A percentile compares a stretch with the other conserved stretches of the same genome.
These are phyloP conservation scores for Melieria picta DNA, from an alignment of 2,888 invertebrate species.

Conservation along the genomic window DNA sequence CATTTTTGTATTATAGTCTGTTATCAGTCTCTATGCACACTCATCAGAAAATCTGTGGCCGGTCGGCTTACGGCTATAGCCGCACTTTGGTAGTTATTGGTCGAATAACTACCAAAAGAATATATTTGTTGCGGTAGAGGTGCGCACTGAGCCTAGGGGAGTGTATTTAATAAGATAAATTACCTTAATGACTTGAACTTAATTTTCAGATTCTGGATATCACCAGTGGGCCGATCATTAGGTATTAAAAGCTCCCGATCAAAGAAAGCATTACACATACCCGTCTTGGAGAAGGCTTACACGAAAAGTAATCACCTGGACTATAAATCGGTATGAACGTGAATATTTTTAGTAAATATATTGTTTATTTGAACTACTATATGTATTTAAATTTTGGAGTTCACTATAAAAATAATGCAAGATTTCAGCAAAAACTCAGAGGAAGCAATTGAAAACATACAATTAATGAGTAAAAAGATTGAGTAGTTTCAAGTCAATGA, in stretches of 20 bases:
- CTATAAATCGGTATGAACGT: constrained; percentile 77
- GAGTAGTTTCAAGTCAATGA: too few relatives aligned
- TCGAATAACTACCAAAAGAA: too few relatives aligned
- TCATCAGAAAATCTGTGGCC: too few relatives aligned
- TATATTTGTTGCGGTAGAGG: too few relatives aligned
- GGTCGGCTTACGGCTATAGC: too few relatives aligned
- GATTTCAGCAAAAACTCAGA: background rate
- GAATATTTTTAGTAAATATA: background rate
- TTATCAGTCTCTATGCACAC: too few relatives aligned
- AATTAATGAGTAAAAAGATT: too few relatives aligned
- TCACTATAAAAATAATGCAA: background rate
- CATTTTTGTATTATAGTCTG: too few relatives aligned
- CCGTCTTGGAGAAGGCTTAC: constrained; percentile 82
- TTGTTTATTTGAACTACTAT: background rate
- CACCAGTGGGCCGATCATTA: constrained; percentile 81
- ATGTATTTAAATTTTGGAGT: background rate
- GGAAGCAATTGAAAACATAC: background rate
- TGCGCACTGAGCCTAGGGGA: too few relatives aligned
- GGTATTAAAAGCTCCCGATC: constrained; percentile 83
- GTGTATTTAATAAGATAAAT: background rate
- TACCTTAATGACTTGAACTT: background rate
- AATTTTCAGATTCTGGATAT: constrained; percentile 77
- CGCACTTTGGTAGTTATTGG: too few relatives aligned
- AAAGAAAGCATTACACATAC: constrained; percentile 79
- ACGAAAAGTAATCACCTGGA: constrained; percentile 74